A percentile compares a stretch with the other conserved stretches of the same genome.
Evolutionary conservation across 92 coral and sea anemone genomes (phyloP).

Genomic region (Virgularia gustaviana): DNA sequence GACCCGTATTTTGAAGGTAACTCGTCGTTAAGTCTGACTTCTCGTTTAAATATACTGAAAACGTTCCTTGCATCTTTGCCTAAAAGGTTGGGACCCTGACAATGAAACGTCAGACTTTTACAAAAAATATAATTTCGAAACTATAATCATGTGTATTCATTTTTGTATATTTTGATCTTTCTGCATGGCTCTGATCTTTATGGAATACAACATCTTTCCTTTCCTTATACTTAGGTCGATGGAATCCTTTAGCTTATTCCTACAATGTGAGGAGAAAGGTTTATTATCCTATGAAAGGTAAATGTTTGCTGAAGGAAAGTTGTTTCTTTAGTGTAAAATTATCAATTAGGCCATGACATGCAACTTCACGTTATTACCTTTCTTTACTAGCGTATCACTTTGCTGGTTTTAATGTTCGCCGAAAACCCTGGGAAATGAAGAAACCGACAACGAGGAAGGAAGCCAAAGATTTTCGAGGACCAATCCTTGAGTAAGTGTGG

Average conservation of each 20-base stretch:
- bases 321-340: background rate
- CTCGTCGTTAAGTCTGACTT: too few relatives aligned
- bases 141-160: too few relatives aligned
- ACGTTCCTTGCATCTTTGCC: too few relatives aligned
- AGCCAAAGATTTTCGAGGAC: conserved; percentile 57
- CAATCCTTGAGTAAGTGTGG: conserved; percentile 34
- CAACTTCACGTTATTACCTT: conserved; percentile 1
- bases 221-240: conserved; percentile 23
- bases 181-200: too few relatives aligned
- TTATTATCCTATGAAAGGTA: conserved; percentile 68
- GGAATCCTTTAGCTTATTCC: conserved; percentile 70
- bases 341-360: background rate
- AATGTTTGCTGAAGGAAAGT: background rate
- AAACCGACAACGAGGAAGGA: conserved; percentile 74
- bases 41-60: too few relatives aligned
- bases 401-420: conserved; percentile 55
- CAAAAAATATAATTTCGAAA: too few relatives aligned
- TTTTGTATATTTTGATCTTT: background rate
- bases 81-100: too few relatives aligned
- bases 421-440: conserved; percentile 70
- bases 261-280: conserved; percentile 64
- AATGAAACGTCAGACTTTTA: too few relatives aligned
- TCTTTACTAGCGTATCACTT: conserved; percentile 44
- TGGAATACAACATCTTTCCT: too few relatives aligned
- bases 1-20: too few relatives aligned